A percentile compares a stretch with the other conserved stretches of the same genome.
Conservation (phyloP, 2,797 vertebrate species). For the Iguana delicatissima region DNA sequence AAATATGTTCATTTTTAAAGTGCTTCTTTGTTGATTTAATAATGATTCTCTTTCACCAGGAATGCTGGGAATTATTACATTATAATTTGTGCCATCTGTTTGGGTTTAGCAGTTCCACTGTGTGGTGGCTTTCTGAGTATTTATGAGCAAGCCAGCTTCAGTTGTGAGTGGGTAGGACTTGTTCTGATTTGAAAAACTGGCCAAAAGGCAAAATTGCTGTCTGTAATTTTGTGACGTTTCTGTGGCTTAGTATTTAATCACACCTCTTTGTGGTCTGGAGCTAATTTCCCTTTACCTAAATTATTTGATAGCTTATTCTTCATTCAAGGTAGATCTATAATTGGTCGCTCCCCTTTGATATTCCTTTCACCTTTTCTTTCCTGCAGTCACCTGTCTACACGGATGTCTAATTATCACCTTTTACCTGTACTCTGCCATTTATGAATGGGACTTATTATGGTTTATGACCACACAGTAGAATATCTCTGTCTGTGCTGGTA, state of each 20-base stretch:
- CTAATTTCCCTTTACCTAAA: neutral
- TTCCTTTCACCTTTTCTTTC: neutral
- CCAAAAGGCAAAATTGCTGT: neutral
- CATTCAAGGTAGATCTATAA: neutral
- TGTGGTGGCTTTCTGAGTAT: neutral
- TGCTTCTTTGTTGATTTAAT: neutral
- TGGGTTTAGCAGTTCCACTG: neutral
- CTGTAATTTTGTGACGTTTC: neutral
- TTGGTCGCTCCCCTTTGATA: neutral
- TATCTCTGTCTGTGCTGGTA: neutral
- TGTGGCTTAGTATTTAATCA: neutral
- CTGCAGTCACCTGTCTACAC: neutral
- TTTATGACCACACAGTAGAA: neutral
- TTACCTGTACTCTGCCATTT: neutral
- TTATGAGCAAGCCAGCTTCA: neutral
- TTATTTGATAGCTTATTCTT: neutral
- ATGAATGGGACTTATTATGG: neutral
- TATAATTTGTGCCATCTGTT: neutral
- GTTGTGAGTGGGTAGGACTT: neutral
- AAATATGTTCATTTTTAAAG: neutral
- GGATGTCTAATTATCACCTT: neutral
- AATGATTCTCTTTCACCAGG: neutral
- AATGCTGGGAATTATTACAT: neutral
- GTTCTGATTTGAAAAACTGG: constrained; percentile 47
- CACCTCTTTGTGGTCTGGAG: neutral